Base-by-base conservation (phyloP, 2,797 vertebrate genomes). In the Propithecus perrieri region DNA sequence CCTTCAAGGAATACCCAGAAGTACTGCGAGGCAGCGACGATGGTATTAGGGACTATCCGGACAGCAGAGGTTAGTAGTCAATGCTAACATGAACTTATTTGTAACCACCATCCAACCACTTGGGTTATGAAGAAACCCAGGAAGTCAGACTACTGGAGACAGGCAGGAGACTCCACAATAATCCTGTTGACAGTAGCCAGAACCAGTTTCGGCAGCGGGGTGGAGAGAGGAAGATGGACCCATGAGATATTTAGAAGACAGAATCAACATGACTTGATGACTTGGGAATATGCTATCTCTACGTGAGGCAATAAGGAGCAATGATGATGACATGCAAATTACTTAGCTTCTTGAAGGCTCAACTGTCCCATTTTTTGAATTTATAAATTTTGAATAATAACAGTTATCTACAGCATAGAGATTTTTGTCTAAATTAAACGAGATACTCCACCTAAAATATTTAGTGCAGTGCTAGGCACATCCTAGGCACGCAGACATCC, bases 381-480 rank as follows among this genome's bases (percentile, higher is more conserved):
- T 94, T 74, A 14, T 38, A 72, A 61, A 35, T 86, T 97, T 81
- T 67, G 28, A 92, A 74, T 69, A 63, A 65, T 24, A 63, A 86
- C 18, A 84, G 10, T 74, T 74, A 71, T 18, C 35, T 93, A 28
- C 8, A 48, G 22, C 38, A 71, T 15, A 38, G 9, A 53, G 50
- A 48, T 61, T 84, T 59, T 75, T 86, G n/a, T 96, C 63, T 26
- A 75, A 79, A 35, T 88, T 71, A 57, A 85, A 95, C 65, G 41
- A 86, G n/a, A 72, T 78, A 46, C 75, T 35, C 26, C 48, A 55
- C 7, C 75, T 76, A 78, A 89, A 86, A 88, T 97, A 95, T 46
- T 75, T 84, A 95, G 43, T 26, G 41, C 20, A 48, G n/a, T 46
- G 26, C 30, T 41, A 76, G 57, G 53, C 33, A 91, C 1, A 88